Conservation (phyloP, 2,113 vertebrate species). For the Edolisoma coerulescens region DNA sequence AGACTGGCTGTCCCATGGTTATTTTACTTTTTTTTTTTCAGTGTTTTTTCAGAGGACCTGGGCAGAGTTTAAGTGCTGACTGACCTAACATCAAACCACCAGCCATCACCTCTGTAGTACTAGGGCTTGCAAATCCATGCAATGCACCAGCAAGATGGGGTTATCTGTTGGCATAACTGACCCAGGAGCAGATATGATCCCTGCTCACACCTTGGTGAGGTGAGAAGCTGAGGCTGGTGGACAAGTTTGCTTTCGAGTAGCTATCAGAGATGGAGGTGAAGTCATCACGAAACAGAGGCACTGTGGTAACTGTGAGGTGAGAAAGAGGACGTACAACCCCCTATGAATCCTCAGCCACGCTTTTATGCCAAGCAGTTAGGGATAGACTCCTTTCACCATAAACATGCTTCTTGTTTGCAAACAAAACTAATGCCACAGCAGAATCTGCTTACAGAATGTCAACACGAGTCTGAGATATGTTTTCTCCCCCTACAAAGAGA, state of each 20-base stretch:
- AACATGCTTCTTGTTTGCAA: not conserved
- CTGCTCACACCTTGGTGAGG: not conserved
- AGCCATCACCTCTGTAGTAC: not conserved
- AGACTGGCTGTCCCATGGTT: not conserved
- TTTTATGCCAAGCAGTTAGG: not conserved
- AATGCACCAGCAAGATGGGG: not conserved
- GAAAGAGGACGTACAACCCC: not conserved
- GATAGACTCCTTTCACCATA: not conserved
- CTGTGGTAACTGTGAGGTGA: not conserved
- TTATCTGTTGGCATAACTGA: not conserved
- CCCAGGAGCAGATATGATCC: not conserved
- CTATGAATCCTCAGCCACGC: fast-evolving
- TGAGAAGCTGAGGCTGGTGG: not conserved
- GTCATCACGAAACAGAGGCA: not conserved
- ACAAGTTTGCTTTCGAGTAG: not conserved
- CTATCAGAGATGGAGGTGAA: not conserved
- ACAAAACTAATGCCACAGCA: not conserved
- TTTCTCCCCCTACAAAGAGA: not conserved
- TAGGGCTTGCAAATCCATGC: not conserved
- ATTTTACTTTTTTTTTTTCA: not conserved
- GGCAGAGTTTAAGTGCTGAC: not conserved
- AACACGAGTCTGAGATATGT: not conserved
- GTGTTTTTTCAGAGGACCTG: not conserved
- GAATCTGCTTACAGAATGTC: not conserved
- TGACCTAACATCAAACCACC: not conserved